Evolutionary conservation across 2,888 invertebrate species (phyloP).

Genomic region (Drosophila nigritarsus): DNA sequence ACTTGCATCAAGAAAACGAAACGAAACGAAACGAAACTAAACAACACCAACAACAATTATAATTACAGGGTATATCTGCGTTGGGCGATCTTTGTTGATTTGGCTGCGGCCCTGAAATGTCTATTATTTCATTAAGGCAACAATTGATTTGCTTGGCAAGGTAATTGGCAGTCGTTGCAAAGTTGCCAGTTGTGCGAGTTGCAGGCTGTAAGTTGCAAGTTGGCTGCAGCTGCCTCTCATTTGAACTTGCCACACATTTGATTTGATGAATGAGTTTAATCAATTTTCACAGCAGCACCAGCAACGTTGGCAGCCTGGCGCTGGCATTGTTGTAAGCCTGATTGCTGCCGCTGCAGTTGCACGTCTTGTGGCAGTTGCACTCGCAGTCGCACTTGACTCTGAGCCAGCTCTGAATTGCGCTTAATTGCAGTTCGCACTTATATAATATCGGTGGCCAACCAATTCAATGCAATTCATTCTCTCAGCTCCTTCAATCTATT

Average conservation of each 20-base stretch:
- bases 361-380: constrained; percentile 15
- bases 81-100: background rate
- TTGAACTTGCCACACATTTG: constrained; percentile 62
- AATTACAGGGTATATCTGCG: constrained; percentile 5
- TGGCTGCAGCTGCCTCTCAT: constrained; percentile 33
- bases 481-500: constrained; percentile 13
- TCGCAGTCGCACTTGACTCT: constrained; percentile 54
- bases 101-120: constrained; percentile 59
- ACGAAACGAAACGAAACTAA: background rate
- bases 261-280: constrained; percentile 77
- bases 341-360: constrained; percentile 33
- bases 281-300: constrained; percentile 66
- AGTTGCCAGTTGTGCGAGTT: constrained; percentile 14
- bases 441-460: constrained; percentile 46
- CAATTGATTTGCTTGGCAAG: constrained; percentile 63
- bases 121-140: constrained; percentile 67
- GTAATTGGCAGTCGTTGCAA: constrained; percentile 33
- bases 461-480: constrained; percentile 39
- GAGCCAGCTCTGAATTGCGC: constrained; percentile 68
- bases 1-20: background rate
- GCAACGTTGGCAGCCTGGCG: constrained; percentile 14
- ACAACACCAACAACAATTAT: background rate
- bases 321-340: constrained; percentile 38
- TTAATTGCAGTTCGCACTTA: constrained; percentile 70
- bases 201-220: constrained; percentile 3